Evolutionary conservation across 2,113 vertebrate species (phyloP).

Genomic region (Mobula birostris): DNA sequence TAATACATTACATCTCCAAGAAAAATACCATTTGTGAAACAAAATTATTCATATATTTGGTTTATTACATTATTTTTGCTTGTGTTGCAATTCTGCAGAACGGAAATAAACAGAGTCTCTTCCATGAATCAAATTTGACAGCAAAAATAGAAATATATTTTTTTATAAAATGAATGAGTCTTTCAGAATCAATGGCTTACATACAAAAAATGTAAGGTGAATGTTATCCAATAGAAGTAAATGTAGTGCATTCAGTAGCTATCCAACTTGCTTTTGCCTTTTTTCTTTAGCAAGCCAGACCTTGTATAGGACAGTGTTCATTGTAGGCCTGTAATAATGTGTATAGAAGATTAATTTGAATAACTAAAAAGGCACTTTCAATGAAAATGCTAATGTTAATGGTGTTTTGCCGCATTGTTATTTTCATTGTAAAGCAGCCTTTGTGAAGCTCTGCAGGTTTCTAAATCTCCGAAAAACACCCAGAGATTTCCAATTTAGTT

Average conservation of each 20-base stretch:
- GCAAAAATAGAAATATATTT: background rate
- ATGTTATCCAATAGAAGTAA: background rate
- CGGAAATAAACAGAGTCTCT: background rate
- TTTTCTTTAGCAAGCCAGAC: background rate
- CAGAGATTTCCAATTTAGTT: background rate
- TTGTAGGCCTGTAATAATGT: background rate
- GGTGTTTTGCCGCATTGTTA: background rate
- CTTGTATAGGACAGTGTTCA: background rate
- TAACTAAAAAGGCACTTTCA: background rate
- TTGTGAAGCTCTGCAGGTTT: background rate
- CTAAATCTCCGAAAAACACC: no score
- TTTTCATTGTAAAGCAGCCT: background rate
- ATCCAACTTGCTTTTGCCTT: background rate
- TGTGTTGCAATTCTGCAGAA: background rate
- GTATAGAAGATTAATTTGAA: background rate
- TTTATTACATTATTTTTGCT: background rate
- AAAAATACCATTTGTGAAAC: background rate
- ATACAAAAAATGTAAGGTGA: background rate
- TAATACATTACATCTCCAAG: conserved; percentile 5
- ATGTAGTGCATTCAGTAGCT: background rate
- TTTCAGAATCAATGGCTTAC: background rate
- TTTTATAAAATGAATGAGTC: background rate
- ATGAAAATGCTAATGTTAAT: background rate
- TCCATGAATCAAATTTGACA: conserved; percentile 11
- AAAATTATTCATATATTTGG: background rate